These are phyloP conservation scores for Neolamprologus caudopunctatus DNA, from an alignment of 2,113 vertebrate genomes.

Conservation along the genomic window DNA sequence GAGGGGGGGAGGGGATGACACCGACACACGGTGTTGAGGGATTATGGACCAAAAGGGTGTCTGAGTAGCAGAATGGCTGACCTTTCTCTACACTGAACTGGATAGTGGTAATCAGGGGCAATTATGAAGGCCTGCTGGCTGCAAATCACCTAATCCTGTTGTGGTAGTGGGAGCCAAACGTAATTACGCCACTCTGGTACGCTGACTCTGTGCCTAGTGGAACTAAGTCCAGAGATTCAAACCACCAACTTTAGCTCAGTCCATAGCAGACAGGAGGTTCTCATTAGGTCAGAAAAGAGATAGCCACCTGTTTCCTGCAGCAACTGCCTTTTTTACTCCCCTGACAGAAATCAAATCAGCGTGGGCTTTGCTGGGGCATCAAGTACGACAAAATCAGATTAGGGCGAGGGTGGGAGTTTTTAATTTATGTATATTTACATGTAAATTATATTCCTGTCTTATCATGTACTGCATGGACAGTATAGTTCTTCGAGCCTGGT, in stretches of 20 bases:
- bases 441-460: neutral
- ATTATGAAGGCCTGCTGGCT: slow-evolving; percentile 60
- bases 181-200: slow-evolving; percentile 50
- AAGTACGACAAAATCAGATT: neutral
- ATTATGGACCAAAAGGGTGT: slow-evolving; percentile 52
- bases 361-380: neutral
- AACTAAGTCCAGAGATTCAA: slow-evolving; percentile 43
- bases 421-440: neutral
- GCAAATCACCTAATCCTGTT: slow-evolving; percentile 63
- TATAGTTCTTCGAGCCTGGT: neutral
- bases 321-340: neutral
- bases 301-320: slow-evolving; percentile 18
- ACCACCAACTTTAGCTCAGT: neutral
- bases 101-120: slow-evolving; percentile 61
- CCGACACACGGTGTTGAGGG: slow-evolving; percentile 15
- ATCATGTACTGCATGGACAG: neutral
- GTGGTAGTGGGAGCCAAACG: slow-evolving; percentile 51
- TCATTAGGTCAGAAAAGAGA: neutral
- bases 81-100: slow-evolving; percentile 47
- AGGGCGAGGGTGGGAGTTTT: neutral
- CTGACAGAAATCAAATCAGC: neutral
- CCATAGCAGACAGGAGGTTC: neutral
- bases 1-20: neutral
- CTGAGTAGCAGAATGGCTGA: slow-evolving; percentile 53
- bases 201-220: slow-evolving; percentile 19